A percentile compares a stretch with the other conserved stretches of the same genome.
These are phyloP conservation scores for Ptiloglossa arizonensis DNA, from an alignment of 1,140 invertebrate species.

Conservation along the genomic window DNA sequence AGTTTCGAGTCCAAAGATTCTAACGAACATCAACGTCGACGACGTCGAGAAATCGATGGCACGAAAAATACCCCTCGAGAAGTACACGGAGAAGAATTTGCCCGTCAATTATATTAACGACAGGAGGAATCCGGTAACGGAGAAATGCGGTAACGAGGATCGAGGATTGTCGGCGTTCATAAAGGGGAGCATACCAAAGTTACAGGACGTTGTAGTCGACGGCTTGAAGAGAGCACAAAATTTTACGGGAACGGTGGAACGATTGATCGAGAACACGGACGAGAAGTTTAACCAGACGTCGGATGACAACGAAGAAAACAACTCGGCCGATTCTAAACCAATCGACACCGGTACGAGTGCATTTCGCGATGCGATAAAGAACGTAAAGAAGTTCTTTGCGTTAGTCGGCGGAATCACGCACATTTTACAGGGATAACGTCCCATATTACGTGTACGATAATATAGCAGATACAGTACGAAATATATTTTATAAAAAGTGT, in stretches of 20 bases:
- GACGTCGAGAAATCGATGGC: conserved; percentile 16
- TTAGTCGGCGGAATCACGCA: conserved; percentile 57
- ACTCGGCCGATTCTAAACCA: not conserved
- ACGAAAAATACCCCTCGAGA: conserved; percentile 14
- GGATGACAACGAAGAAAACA: conserved; percentile 2
- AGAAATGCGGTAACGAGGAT: conserved; percentile 22
- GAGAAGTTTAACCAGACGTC: conserved; percentile 55
- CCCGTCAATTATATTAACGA: not conserved
- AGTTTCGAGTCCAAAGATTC: not conserved
- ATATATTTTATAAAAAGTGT: not conserved
- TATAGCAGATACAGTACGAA: no score
- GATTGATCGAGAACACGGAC: conserved; percentile 66
- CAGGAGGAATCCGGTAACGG: conserved; percentile 11
- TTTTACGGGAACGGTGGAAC: conserved; percentile 65
- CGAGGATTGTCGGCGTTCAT: conserved; percentile 64
- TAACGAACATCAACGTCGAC: not conserved
- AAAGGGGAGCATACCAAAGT: conserved; percentile 65
- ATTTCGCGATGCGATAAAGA: conserved; percentile 57
- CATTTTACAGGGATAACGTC: conserved; percentile 43
- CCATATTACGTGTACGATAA: not conserved
- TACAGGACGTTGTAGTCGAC: conserved; percentile 63
- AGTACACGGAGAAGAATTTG: conserved; percentile 1
- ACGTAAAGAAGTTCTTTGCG: conserved; percentile 71
- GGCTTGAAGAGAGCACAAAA: conserved; percentile 63
- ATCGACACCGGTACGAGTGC: conserved; percentile 29